A percentile compares a stretch with the other conserved stretches of the same genome.
These are phyloP conservation scores for Frankliniella intonsa DNA, from an alignment of 2,888 invertebrate species.

Conservation along the genomic window DNA sequence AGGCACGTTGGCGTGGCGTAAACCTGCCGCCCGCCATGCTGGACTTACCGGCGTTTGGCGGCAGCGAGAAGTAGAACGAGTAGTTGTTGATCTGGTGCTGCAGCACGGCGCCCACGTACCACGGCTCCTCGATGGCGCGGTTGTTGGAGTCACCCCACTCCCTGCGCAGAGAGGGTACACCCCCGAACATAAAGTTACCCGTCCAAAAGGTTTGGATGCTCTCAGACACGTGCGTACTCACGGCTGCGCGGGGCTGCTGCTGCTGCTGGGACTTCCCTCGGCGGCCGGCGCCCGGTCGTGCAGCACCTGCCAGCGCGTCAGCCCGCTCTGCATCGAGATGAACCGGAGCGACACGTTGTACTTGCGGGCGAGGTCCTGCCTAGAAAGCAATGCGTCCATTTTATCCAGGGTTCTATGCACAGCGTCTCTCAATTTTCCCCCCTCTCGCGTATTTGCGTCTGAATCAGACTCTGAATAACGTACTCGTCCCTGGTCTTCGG, in stretches of 20 bases:
- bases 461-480: constrained; percentile 29
- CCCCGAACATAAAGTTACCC: no score
- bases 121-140: constrained; percentile 79
- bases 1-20: no score
- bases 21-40: no score
- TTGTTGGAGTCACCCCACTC: constrained; percentile 73
- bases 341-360: constrained; percentile 75
- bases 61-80: constrained; percentile 71
- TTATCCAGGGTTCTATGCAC: background rate
- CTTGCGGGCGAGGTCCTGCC: constrained; percentile 53
- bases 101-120: constrained; percentile 86
- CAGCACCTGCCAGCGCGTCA: constrained; percentile 81
- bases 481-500: constrained; percentile 38
- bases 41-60: constrained; percentile 51
- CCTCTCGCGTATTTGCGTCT: background rate
- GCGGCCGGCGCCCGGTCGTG: constrained; percentile 7
- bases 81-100: constrained; percentile 73
- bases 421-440: no score
- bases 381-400: constrained; percentile 30
- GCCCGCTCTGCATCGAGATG: constrained; percentile 82
- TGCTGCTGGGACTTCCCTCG: background rate
- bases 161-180: constrained; percentile 43
- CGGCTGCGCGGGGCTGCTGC: background rate
- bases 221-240: background rate
- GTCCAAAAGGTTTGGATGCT: no score